Evolutionary conservation across 2,888 invertebrate species (phyloP), one percentile per base, ranked within the genome.

Genomic region (Gerris lacustris): DNA sequence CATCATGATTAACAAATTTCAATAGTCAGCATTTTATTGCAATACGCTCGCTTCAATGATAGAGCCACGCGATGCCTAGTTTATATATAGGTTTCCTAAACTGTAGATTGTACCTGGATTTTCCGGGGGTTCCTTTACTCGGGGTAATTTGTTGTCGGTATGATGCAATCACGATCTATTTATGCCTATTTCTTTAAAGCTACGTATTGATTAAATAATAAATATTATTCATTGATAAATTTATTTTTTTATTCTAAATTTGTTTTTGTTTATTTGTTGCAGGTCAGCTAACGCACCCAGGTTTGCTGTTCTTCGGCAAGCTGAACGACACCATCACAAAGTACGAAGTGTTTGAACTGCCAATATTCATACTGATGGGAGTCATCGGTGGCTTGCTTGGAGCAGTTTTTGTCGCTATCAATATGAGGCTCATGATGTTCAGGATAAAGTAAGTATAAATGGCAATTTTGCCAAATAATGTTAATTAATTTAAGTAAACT

Each of bases 331-430:
- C 75, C 6, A 75, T 75, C 72, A 76, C 79, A 63, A 77, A 77
- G 68, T 80, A 79, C 73, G 77, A 78, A 71, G 77, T 79, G 63
- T 77, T 78, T 45, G 80, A 81, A 74, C 74, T 86, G 63, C 82
- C 84, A 0, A 79, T 86, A 72, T 87, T 84, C 76, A 78, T 85
- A 66, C 43, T 82, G 11, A 84, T 87, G 82, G 87, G 86, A 6
- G 80, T 82, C 66, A 79, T 85, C 73, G 84, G 86, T 47, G 87
- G 87, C 6, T 76, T 85, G 2, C 77, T 83, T 1, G 87, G 87
- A 63, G 86, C 86, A 2, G 76, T 85, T n/a, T 87, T 85, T 70
- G 76, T 77, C n/a, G 75, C 74, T 15, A 74, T 76, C 67, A 76
- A 76, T 69, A 75, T 76, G 75, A 70, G 75, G 7, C 73, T 77